phyloP scores from a whole-genome alignment of 2,113 vertebrate genomes.

The Lethenteron reissneri region DNA sequence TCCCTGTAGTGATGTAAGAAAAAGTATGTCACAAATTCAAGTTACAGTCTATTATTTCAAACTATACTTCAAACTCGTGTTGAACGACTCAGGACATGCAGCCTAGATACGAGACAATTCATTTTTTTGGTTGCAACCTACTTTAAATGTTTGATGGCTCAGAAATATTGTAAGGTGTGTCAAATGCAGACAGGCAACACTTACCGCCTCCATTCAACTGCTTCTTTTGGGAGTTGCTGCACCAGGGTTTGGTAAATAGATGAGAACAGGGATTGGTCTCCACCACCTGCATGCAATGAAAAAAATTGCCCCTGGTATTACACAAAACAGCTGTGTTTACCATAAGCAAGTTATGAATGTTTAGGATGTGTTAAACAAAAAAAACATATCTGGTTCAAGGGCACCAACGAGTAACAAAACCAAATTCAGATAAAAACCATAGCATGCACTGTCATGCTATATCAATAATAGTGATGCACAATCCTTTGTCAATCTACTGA shows the following conservation, averaged over 20 bases:
- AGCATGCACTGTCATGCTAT: too few relatives aligned
- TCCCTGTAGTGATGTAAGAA: too few relatives aligned
- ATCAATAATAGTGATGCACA: too few relatives aligned
- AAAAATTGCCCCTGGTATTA: background rate
- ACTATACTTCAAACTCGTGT: background rate
- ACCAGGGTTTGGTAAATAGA: conserved; percentile 58
- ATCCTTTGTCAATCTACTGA: too few relatives aligned
- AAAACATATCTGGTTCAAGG: too few relatives aligned
- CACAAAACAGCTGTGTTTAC: too few relatives aligned
- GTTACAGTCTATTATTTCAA: background rate
- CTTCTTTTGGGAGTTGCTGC: conserved; percentile 76
- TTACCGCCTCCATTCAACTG: conserved; percentile 93
- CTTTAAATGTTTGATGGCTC: conserved; percentile 11
- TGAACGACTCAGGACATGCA: background rate
- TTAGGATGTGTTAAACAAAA: too few relatives aligned
- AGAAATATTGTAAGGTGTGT: background rate
- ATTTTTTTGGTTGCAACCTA: conserved; percentile 7
- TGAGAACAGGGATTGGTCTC: conserved; percentile 69
- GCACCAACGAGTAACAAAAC: too few relatives aligned
- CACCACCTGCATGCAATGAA: conserved; percentile 39
- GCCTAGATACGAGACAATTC: too few relatives aligned
- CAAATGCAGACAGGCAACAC: background rate
- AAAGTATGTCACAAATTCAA: too few relatives aligned
- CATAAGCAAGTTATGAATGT: too few relatives aligned
- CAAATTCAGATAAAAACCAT: too few relatives aligned